Conservation (phyloP, 2,113 vertebrate species). For the Callipepla squamata region DNA sequence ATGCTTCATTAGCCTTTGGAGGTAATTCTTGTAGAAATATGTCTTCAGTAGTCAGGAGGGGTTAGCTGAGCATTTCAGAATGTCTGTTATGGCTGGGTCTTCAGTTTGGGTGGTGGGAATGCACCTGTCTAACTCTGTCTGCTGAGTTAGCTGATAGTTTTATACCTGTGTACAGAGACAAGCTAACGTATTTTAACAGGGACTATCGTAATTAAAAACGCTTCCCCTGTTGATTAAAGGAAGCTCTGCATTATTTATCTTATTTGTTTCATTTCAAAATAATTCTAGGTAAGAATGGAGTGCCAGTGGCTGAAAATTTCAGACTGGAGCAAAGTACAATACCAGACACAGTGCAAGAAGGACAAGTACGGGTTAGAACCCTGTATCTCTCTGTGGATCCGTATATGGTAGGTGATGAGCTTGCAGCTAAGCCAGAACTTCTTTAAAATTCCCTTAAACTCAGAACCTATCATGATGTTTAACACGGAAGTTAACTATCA, state of each 20-base stretch:
- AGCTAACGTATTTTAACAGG: neutral
- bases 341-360: conserved; percentile 73
- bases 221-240: neutral
- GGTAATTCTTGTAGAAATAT: neutral
- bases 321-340: conserved; percentile 81
- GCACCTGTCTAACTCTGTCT: neutral
- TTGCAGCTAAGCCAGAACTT: neutral
- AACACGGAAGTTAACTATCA: neutral
- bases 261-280: conserved; percentile 31
- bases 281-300: conserved; percentile 83
- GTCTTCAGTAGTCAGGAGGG: neutral
- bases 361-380: conserved; percentile 86
- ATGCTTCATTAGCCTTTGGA: neutral
- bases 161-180: neutral
- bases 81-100: neutral
- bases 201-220: neutral
- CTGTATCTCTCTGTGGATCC: conserved; percentile 96
- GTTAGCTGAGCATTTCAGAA: neutral
- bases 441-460: neutral
- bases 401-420: conserved; percentile 87
- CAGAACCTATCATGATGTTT: neutral
- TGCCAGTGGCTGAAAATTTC: conserved; percentile 89
- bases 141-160: neutral
- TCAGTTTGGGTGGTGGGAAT: neutral
- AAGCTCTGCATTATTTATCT: neutral